Percentiles rank a stretch among this genome's conserved stretches.
phyloP scores from a whole-genome alignment of 92 coral and sea anemone species.

The Porites evermanni region DNA sequence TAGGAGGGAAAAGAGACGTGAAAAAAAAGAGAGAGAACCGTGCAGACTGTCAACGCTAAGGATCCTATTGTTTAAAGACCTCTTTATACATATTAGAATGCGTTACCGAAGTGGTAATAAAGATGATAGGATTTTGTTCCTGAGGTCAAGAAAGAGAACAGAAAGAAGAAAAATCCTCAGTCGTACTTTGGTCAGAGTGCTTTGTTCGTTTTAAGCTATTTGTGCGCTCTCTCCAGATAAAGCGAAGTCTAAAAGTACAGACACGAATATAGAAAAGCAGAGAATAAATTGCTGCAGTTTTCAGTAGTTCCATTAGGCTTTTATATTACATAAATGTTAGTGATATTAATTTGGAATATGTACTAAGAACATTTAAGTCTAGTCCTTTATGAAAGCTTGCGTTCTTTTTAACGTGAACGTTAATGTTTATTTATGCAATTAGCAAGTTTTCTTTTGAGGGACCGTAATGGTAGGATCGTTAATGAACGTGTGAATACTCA shows the following conservation, averaged over 20 bases:
- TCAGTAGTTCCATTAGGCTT: constrained; percentile 9
- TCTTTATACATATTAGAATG: neutral
- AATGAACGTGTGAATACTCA: constrained; percentile 44
- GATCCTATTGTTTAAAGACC: neutral
- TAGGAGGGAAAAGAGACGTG: neutral
- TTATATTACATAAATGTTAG: constrained; percentile 6
- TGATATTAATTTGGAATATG: neutral
- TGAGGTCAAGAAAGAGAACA: neutral
- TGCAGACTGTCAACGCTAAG: neutral
- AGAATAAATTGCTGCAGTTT: constrained; percentile 15
- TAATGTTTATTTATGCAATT: constrained; percentile 39
- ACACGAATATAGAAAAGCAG: neutral
- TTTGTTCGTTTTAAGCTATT: constrained; percentile 2
- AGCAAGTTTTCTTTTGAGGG: constrained; percentile 39
- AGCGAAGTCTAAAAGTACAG: constrained; percentile 12
- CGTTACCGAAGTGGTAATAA: neutral
- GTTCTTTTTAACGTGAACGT: constrained; percentile 14
- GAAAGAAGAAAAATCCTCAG: neutral
- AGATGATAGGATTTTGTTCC: neutral
- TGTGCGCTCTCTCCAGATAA: neutral
- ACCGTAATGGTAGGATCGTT: constrained; percentile 31
- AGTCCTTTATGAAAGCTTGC: neutral
- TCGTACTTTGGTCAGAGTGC: neutral
- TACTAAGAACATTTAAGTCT: constrained; percentile 9
- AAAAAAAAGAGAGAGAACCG: neutral